These are phyloP conservation scores for Remorina albescens DNA, from an alignment of 2,797 vertebrate species.

Conservation along the genomic window DNA sequence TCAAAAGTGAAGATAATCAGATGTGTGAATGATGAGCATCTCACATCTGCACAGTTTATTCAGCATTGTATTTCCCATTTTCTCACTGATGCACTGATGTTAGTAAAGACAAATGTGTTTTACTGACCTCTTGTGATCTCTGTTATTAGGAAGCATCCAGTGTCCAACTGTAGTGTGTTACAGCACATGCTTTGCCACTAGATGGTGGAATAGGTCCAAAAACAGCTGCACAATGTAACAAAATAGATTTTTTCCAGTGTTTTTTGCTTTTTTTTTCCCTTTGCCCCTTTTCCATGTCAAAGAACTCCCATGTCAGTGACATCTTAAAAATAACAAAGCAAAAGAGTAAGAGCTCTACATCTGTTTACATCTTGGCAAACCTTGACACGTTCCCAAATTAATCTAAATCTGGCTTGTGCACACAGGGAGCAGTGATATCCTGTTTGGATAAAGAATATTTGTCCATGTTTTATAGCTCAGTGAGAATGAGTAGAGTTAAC, in stretches of 20 bases:
- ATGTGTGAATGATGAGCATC: conserved; percentile 12
- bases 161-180: conserved; percentile 10
- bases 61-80: neutral
- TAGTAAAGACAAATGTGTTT: conserved; percentile 13
- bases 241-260: neutral
- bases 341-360: neutral
- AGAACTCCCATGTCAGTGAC: conserved; percentile 26
- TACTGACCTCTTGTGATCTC: conserved; percentile 36
- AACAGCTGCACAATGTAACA: conserved; percentile 26
- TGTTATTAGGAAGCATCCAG: neutral
- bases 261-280: neutral
- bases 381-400: neutral
- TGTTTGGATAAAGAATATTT: conserved; percentile 24
- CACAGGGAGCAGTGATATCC: conserved; percentile 1
- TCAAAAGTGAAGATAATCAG: conserved; percentile 42
- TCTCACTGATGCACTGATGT: neutral
- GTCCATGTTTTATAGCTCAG: conserved; percentile 16
- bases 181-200: conserved; percentile 62
- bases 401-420: neutral
- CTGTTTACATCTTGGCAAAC: conserved; percentile 7
- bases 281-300: conserved; percentile 13
- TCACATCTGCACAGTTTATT: neutral
- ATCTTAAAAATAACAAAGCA: conserved; percentile 21
- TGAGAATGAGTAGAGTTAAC: conserved; percentile 23
- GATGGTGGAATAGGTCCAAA: conserved; percentile 71